Evolutionary conservation across 2,888 invertebrate genomes (phyloP), one percentile per base, ranked within the genome.

Genomic region (Phaedon cochleariae): DNA sequence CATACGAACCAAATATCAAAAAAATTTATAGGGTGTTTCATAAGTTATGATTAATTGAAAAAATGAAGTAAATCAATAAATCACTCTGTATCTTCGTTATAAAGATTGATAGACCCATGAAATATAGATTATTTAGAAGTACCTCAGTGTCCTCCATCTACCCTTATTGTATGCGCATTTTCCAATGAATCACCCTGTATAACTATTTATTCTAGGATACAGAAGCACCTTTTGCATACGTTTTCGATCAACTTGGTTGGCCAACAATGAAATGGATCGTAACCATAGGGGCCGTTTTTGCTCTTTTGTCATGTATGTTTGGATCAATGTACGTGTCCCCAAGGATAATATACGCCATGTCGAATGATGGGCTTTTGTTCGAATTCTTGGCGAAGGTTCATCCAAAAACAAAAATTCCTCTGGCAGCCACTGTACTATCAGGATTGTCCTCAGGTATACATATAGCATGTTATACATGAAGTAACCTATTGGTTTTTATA

Each of bases 301-400:
- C 94, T 0, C 86, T 96, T 12, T 86, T 91, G 59, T 89, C 95
- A 79, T 95, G 93, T 79, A 84, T 95, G 29, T 88, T 93, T 73
- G 95, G 95, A 0, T 89, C 92, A 0, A 87, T 96, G 83, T 95
- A 91, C 77, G 92, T 94, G 0, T 80, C 95, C 65, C 93, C 95
- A 0, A 86, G 96, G 18, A 88, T 95, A 21, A 88, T 92, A 70
- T 95, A 95, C 80, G 90, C 94, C 0, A 96, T 96, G 95, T 90
- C 95, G 0, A 87, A 89, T 1, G 96, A 96, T 77, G 94, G 95
- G 0, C 84, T 96, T 6, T 84, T 96, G 51, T 91, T 93, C 79
- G 86, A 87, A 61, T 88, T 88, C 82, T 86, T 95, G 75, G 90
- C 92, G 5, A 87, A 86, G 70, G 87, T 96, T 12, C 90, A 89